Percentiles rank a stretch among this genome's conserved stretches.
phyloP scores from a whole-genome alignment of 2,888 invertebrate genomes.

The Alitta virens region DNA sequence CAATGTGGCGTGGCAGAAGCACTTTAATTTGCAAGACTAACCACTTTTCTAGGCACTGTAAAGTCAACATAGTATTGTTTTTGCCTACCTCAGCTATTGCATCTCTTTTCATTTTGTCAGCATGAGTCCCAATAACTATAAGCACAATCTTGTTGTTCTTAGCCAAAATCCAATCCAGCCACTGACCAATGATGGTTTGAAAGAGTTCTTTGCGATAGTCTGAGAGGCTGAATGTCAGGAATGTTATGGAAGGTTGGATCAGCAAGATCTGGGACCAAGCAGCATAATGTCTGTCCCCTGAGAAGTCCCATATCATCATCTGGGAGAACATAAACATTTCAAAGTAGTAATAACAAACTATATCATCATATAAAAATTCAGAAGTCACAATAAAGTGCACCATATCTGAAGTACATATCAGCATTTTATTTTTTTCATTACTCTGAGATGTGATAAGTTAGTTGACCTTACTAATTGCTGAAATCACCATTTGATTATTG shows the following conservation, averaged over 20 bases:
- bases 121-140: conserved; percentile 49
- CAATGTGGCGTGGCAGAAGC: neutral
- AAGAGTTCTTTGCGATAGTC: conserved; percentile 41
- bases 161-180: conserved; percentile 54
- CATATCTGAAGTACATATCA: too few species aligned
- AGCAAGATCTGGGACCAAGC: conserved; percentile 45
- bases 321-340: too few species aligned
- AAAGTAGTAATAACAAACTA: neutral
- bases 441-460: too few species aligned
- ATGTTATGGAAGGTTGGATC: conserved; percentile 45
- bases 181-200: conserved; percentile 43
- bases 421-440: too few species aligned
- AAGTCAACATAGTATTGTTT: conserved; percentile 34
- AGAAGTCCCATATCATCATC: conserved; percentile 45
- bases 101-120: conserved; percentile 36
- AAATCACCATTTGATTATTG: too few species aligned
- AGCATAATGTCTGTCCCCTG: conserved; percentile 47
- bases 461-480: too few species aligned
- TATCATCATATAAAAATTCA: neutral
- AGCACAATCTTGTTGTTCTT: conserved; percentile 47
- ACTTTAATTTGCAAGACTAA: conserved; percentile 22
- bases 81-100: conserved; percentile 25
- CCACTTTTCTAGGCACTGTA: too few species aligned
- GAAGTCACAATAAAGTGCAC: too few species aligned
- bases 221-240: conserved; percentile 51